Evolutionary conservation across 1,140 invertebrate species (phyloP).

Genomic region (Drosophila pruinosa): DNA sequence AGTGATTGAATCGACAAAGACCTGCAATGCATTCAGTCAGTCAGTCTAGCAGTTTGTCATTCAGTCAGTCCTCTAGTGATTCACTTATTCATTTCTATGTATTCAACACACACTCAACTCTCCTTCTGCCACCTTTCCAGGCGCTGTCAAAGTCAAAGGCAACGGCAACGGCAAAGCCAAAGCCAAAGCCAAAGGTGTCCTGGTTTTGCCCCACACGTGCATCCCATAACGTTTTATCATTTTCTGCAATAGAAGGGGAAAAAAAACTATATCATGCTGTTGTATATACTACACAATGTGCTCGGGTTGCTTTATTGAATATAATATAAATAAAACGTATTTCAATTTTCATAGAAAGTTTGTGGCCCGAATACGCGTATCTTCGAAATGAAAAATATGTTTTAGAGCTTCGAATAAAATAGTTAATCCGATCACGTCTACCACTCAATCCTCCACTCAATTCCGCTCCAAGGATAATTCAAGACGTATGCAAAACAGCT

Average conservation of each 20-base stretch:
- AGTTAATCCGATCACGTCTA: slow-evolving; percentile 77
- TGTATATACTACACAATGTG: not conserved
- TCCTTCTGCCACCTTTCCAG: not conserved
- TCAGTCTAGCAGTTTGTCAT: slow-evolving; percentile 51
- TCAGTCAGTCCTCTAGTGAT: slow-evolving; percentile 41
- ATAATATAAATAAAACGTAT: slow-evolving; percentile 69
- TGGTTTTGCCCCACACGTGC: slow-evolving; percentile 34
- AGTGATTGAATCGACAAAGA: slow-evolving; percentile 71
- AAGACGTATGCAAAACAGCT: slow-evolving; percentile 32
- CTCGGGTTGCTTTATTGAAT: slow-evolving; percentile 51
- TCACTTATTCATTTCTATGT: slow-evolving; percentile 33
- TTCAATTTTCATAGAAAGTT: slow-evolving; percentile 61
- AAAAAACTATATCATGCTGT: slow-evolving; percentile 9
- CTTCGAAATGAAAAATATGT: slow-evolving; percentile 50
- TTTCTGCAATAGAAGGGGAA: slow-evolving; percentile 20
- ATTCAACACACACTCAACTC: slow-evolving; percentile 20
- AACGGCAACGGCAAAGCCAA: not conserved
- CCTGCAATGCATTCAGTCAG: slow-evolving; percentile 44
- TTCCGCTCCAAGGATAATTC: slow-evolving; percentile 50
- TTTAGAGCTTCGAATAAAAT: slow-evolving; percentile 77
- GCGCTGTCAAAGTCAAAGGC: slow-evolving; percentile 27
- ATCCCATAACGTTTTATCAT: slow-evolving; percentile 67
- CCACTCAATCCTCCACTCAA: not conserved
- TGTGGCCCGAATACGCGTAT: not conserved
- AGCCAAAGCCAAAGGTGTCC: slow-evolving; percentile 31